phyloP scores from a whole-genome alignment of 2,113 vertebrate species.

The Pteronura brasiliensis region DNA sequence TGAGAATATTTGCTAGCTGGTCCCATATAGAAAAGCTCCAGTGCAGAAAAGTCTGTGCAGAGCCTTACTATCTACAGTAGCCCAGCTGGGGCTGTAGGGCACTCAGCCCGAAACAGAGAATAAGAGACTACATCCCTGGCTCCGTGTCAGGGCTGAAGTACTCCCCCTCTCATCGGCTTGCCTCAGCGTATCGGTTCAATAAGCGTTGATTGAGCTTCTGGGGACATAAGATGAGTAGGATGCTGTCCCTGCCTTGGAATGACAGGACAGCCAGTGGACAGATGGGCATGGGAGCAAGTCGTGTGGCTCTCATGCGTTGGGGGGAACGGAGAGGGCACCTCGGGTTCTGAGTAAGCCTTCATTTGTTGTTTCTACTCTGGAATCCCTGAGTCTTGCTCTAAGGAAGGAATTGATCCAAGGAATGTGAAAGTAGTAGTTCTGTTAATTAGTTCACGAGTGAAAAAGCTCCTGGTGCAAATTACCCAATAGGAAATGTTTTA shows the following conservation, averaged over 20 bases:
- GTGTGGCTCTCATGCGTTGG: fast-evolving
- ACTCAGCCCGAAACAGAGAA: neutral
- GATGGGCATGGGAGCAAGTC: neutral
- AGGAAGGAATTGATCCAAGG: neutral
- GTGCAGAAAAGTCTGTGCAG: neutral
- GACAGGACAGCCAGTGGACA: neutral
- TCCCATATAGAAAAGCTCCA: neutral
- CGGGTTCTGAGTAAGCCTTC: neutral
- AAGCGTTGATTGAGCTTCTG: neutral
- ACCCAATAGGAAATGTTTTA: neutral
- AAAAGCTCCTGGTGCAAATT: neutral
- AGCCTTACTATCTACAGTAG: neutral
- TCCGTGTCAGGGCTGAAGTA: neutral
- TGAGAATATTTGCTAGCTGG: neutral
- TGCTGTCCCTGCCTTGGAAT: neutral
- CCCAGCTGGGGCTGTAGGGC: neutral
- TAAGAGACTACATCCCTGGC: neutral
- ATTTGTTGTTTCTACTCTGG: neutral
- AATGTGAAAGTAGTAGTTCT: neutral
- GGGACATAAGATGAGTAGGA: neutral
- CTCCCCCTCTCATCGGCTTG: neutral
- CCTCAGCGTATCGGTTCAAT: neutral
- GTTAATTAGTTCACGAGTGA: neutral
- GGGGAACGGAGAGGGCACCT: neutral
- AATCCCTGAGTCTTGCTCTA: neutral